Percentiles rank a stretch among this genome's conserved stretches.
Conservation (phyloP, 2,888 invertebrate species). For the Ephialtes manifestator region DNA sequence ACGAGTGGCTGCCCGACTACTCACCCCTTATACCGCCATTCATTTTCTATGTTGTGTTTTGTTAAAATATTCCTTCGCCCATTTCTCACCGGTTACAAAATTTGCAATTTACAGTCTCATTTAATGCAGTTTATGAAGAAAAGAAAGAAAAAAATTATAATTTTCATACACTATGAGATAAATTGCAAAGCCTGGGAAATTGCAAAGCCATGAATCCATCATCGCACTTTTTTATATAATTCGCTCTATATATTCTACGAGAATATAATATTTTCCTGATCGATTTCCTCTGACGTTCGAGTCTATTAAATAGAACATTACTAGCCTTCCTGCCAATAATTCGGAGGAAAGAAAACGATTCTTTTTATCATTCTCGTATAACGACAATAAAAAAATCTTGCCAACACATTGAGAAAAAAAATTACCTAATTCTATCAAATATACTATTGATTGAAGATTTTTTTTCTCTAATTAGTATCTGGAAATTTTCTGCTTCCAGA, state of each 20-base stretch:
- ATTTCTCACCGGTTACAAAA: conserved; percentile 19
- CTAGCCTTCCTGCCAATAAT: background rate
- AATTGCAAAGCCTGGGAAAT: background rate
- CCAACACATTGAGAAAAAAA: too few species aligned
- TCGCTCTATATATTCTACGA: background rate
- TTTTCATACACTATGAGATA: background rate
- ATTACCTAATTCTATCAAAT: too few species aligned
- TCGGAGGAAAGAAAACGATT: background rate
- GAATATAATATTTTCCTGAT: background rate
- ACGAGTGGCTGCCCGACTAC: conserved; percentile 43
- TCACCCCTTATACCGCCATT: conserved; percentile 2
- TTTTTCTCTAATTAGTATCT: too few species aligned
- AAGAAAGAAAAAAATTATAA: background rate
- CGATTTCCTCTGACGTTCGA: background rate
- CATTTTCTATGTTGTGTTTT: background rate
- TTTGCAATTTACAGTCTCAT: conserved; percentile 45
- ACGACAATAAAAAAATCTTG: too few species aligned
- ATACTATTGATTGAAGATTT: too few species aligned
- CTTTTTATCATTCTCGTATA: background rate
- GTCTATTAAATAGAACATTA: background rate
- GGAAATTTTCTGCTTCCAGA: too few species aligned
- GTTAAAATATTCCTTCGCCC: conserved; percentile 50
- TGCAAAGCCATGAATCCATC: background rate
- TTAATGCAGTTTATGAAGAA: background rate
- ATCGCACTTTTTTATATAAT: background rate